Base-by-base conservation (phyloP, 2,797 vertebrate genomes). In the Spizella passerina region DNA sequence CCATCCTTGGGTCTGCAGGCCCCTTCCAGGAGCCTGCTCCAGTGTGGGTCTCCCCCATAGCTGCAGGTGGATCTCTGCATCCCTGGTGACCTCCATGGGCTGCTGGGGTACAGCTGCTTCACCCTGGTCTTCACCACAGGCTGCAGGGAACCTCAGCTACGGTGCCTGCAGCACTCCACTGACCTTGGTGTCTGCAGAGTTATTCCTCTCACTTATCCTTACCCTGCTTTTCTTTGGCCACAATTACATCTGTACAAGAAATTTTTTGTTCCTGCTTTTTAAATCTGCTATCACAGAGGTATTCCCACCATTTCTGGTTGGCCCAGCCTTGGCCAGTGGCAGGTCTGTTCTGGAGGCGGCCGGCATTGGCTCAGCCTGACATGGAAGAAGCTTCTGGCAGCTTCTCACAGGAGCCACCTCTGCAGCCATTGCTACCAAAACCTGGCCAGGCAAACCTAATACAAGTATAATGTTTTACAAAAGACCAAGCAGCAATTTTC, bases 11-110 rank as follows among this genome's bases (percentile, higher is more conserved):
- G 8, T 52, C 44, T 75, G 36, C 22, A 66, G 27, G 52, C 20
- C 9, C 26, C n/a, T 36, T 12, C 22, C 26, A 50, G n/a, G 18
- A 59, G 3, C 22, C 14, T 36, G 0, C 1, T 59, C 16, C 10
- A 14, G 10, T 14, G 19, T 76, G 38, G 7, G 32, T 38, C 8
- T 44, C 10, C 15, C 27, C 23, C 12, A 14, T 0, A 27, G 18
- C 27, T 52, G 61, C n/a, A 27, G 36, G 18, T 3, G 19, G 23
- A 52, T 59, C 15, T 52, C 12, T 76, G 55, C 39, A 24, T 20
- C 23, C 7, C 3, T 36, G 5, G 8, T 23, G 38, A 23, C 18
- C 15, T 52, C 38, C 13, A 4, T 19, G 53, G 12, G 26, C 16
- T 53, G 32, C 46, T 46, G 39, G 16, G 13, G 1, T 18, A 23